phyloP scores from a whole-genome alignment of 2,113 vertebrate genomes.

The Podilymbus podiceps region DNA sequence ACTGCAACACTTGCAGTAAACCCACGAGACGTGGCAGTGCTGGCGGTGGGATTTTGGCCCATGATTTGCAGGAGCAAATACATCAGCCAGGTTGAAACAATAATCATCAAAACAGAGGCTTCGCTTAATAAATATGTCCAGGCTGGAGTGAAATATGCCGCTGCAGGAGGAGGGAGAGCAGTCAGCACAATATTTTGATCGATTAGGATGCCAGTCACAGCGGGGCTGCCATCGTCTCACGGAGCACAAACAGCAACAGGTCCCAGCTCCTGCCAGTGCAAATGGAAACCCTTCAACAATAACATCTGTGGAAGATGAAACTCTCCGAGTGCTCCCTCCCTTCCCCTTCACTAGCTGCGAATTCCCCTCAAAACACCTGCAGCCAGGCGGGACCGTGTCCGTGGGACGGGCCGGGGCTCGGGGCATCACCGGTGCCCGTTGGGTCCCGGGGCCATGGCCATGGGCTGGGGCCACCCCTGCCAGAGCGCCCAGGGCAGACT shows the following conservation, averaged over 20 bases:
- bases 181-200: background rate
- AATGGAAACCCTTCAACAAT: background rate
- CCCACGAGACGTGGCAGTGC: background rate
- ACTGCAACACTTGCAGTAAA: background rate
- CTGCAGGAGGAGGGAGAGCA: background rate
- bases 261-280: background rate
- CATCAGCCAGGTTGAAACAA: background rate
- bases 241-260: background rate
- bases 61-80: background rate
- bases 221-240: background rate
- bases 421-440: rapidly evolving
- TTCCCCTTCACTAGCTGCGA: background rate
- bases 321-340: background rate
- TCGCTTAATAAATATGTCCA: background rate
- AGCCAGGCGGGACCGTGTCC: background rate
- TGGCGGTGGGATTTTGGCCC: background rate
- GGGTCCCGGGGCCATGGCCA: no score
- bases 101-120: background rate
- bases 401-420: background rate
- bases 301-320: rapidly evolving
- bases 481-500: background rate
- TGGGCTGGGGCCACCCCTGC: background rate
- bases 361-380: background rate
- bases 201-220: background rate
- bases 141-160: background rate